Percentiles rank a stretch among this genome's conserved stretches.
phyloP scores from a whole-genome alignment of 1,140 invertebrate genomes.

The Procambarus clarkii region DNA sequence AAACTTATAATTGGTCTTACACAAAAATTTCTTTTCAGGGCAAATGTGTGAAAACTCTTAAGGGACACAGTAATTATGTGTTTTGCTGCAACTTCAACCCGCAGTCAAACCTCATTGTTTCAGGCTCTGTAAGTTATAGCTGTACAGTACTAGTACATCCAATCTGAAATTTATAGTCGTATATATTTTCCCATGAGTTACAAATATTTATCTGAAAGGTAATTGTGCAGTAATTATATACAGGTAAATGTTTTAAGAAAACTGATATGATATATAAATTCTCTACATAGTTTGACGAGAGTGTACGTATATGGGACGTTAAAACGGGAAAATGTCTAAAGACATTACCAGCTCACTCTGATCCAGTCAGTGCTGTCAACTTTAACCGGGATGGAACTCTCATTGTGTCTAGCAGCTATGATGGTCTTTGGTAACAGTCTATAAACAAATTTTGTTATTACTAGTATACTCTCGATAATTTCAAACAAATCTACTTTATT shows the following conservation, averaged over 20 bases:
- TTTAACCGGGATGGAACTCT: constrained; percentile 99
- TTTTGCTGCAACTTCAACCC: constrained; percentile 99
- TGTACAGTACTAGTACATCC: too few relatives aligned
- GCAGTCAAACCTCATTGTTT: constrained; percentile 99
- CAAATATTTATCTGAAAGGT: neutral
- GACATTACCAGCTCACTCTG: constrained; percentile 98
- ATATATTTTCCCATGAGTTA: constrained; percentile 28
- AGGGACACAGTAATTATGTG: constrained; percentile 99
- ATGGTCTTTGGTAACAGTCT: constrained; percentile 91
- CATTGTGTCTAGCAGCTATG: constrained; percentile 99
- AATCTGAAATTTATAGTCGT: neutral
- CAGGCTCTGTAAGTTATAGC: constrained; percentile 88
- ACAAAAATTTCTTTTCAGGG: constrained; percentile 77
- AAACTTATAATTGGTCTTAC: too few relatives aligned
- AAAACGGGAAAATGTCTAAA: constrained; percentile 99
- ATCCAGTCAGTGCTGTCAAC: constrained; percentile 98
- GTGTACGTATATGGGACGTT: constrained; percentile 99
- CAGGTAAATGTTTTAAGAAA: neutral
- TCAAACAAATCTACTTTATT: too few relatives aligned
- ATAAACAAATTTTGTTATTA: constrained; percentile 58
- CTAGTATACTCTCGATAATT: too few relatives aligned
- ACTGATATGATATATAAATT: neutral
- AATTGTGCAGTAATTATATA: neutral
- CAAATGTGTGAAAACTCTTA: constrained; percentile 98
- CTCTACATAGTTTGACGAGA: constrained; percentile 92